These are phyloP conservation scores for Hormaphis cornu DNA, from an alignment of 1,140 invertebrate species.

Conservation along the genomic window DNA sequence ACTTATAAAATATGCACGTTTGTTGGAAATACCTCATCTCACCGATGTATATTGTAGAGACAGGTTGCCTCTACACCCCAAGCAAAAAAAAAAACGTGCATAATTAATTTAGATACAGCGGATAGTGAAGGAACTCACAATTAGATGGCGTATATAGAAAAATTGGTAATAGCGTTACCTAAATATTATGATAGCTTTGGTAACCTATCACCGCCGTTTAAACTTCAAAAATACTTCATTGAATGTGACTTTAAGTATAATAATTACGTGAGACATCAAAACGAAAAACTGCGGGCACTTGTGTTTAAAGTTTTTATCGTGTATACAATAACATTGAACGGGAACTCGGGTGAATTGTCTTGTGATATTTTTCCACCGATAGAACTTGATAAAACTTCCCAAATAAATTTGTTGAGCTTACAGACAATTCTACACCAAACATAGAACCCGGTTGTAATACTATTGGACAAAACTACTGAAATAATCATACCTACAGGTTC, in stretches of 20 bases:
- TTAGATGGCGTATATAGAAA: too few species aligned
- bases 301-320: conserved; percentile 3
- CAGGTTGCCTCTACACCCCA: neutral
- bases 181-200: neutral
- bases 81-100: too few species aligned
- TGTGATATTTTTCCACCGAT: conserved; percentile 24
- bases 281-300: conserved; percentile 29
- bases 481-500: conserved; percentile 20
- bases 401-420: too few species aligned
- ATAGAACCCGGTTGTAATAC: conserved; percentile 16
- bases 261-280: conserved; percentile 36
- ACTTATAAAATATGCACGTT: neutral
- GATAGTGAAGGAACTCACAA: too few species aligned
- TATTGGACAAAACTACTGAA: neutral
- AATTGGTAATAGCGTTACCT: too few species aligned
- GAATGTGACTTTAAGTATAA: too few species aligned
- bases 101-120: neutral
- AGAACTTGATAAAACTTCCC: neutral
- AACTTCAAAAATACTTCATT: too few species aligned
- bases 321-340: neutral
- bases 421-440: conserved; percentile 22
- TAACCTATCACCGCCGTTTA: conserved; percentile 2
- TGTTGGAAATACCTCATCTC: neutral
- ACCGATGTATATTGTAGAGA: neutral
- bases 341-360: too few species aligned